phyloP scores from a whole-genome alignment of 30 jellyfish, hydroid and myxozoan genomes.

The Calvadosia cruxmelitensis region DNA sequence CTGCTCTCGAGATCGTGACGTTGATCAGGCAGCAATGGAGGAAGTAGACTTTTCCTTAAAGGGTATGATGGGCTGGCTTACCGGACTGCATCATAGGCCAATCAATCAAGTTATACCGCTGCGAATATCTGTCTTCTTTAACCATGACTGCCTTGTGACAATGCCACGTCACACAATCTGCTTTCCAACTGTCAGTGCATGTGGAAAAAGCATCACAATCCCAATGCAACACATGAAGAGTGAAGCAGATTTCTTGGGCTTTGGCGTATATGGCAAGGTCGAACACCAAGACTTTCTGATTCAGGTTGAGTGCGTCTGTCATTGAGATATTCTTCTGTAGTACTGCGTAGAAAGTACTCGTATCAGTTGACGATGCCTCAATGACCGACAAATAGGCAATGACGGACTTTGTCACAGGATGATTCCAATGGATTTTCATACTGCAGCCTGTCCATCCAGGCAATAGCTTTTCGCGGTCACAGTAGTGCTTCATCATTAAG shows the following conservation, averaged over 20 bases:
- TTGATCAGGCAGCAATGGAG: neutral
- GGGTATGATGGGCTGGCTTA: slow-evolving; percentile 33
- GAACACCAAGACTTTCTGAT: too few species aligned
- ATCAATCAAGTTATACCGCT: slow-evolving; percentile 11
- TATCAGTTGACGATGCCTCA: too few species aligned
- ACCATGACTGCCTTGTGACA: slow-evolving; percentile 27
- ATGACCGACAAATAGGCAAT: too few species aligned
- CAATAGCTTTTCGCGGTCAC: too few species aligned
- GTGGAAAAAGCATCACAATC: slow-evolving; percentile 24
- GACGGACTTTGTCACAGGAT: too few species aligned
- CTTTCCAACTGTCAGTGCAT: slow-evolving; percentile 20
- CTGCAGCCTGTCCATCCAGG: too few species aligned
- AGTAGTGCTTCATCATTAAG: too few species aligned
- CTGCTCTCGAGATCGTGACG: neutral
- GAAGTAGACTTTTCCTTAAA: slow-evolving; percentile 5
- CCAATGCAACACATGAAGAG: slow-evolving; percentile 8
- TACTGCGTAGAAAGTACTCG: too few species aligned
- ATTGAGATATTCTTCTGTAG: too few species aligned
- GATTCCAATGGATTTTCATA: too few species aligned
- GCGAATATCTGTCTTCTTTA: slow-evolving; percentile 10
- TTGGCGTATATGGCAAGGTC: too few species aligned
- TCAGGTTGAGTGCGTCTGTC: too few species aligned
- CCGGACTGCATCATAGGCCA: slow-evolving; percentile 33
- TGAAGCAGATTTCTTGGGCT: neutral
- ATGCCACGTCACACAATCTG: slow-evolving; percentile 14